Evolutionary conservation across 2,888 invertebrate species (phyloP).

Genomic region (Dicyrtomina minuta): DNA sequence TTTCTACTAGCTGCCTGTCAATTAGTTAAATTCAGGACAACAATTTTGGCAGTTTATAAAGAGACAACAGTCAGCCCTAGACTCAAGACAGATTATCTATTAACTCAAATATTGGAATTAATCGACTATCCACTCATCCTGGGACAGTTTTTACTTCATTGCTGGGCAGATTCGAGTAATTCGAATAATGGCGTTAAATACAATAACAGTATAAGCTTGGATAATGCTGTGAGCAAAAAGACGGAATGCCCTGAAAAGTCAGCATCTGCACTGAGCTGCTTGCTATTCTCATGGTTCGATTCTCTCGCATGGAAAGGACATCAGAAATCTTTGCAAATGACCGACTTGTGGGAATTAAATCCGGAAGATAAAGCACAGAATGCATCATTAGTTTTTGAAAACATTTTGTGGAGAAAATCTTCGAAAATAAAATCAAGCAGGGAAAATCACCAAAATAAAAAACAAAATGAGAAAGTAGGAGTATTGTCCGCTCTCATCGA

Average conservation of each 20-base stretch:
- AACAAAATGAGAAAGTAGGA: too few relatives aligned
- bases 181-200: too few relatives aligned
- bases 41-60: constrained; percentile 55
- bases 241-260: constrained; percentile 78
- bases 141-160: constrained; percentile 42
- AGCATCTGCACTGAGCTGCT: constrained; percentile 80
- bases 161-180: constrained; percentile 4
- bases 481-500: constrained; percentile 79
- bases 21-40: constrained; percentile 72
- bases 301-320: constrained; percentile 60
- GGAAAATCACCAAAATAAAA: too few relatives aligned
- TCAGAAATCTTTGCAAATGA: constrained; percentile 58
- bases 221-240: too few relatives aligned
- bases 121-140: constrained; percentile 6
- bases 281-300: constrained; percentile 84
- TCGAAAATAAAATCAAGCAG: too few relatives aligned
- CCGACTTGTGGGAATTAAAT: constrained; percentile 62
- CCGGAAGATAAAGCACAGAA: constrained; percentile 56
- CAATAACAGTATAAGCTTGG: too few relatives aligned
- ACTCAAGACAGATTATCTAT: background rate
- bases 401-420: constrained; percentile 54
- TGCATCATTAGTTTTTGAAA: constrained; percentile 57
- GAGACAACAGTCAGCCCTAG: too few relatives aligned
- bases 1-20: constrained; percentile 72
- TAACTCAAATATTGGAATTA: too few relatives aligned